A percentile compares a stretch with the other conserved stretches of the same genome.
Evolutionary conservation across 2,113 vertebrate species (phyloP).

Genomic region (Pseudopipra pipra): DNA sequence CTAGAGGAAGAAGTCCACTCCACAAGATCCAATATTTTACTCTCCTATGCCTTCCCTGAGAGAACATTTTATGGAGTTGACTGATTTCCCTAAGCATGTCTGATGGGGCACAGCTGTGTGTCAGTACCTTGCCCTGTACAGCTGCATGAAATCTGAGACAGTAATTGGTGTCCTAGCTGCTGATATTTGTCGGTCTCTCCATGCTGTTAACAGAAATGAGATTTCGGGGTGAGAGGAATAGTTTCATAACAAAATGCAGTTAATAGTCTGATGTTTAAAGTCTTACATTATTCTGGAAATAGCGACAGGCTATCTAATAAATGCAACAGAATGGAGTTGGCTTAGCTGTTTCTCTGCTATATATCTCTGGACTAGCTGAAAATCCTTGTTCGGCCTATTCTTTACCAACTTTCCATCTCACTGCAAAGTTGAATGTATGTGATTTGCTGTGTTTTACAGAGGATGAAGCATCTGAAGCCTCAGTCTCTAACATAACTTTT

Average conservation of each 20-base stretch:
- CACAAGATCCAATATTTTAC: rapidly evolving
- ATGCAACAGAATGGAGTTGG: not conserved
- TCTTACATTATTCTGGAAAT: not conserved
- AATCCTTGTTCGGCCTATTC: not conserved
- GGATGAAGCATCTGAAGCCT: not conserved
- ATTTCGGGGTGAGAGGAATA: not conserved
- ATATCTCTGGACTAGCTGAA: not conserved
- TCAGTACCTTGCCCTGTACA: not conserved
- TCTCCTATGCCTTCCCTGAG: rapidly evolving
- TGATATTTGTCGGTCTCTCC: not conserved
- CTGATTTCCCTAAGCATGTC: not conserved
- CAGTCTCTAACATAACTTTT: not conserved
- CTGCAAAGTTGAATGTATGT: not conserved
- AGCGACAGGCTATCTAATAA: not conserved
- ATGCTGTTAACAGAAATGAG: not conserved
- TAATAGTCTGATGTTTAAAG: not conserved
- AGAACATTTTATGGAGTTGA: not conserved
- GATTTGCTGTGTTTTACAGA: not conserved
- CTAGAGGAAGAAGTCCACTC: rapidly evolving
- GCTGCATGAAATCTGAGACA: not conserved
- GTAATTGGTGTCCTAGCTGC: not conserved
- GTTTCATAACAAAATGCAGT: not conserved
- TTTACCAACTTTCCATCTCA: not conserved
- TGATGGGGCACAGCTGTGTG: not conserved
- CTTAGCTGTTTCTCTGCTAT: not conserved